phyloP scores from a whole-genome alignment of 37 sponge, comb jelly and placozoan species.

The Chondrilla cf. caribensis region DNA sequence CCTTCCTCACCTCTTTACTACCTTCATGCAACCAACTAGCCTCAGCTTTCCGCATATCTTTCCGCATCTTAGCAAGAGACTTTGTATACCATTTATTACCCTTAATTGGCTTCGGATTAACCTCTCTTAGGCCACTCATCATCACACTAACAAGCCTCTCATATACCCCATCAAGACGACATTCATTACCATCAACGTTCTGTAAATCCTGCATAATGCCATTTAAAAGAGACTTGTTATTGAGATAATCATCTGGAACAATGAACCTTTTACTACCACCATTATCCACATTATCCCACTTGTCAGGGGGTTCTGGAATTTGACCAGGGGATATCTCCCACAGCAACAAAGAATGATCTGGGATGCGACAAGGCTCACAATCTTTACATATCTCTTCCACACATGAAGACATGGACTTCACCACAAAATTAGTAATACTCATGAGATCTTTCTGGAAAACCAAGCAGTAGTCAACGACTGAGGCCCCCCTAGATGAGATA shows the following conservation, averaged over 20 bases:
- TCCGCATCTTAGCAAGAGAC: neutral
- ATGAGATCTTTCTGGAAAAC: neutral
- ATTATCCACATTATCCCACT: too few species aligned
- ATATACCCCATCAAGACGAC: neutral
- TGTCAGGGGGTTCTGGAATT: neutral
- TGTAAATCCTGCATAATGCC: neutral
- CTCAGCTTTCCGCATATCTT: neutral
- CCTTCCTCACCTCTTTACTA: neutral
- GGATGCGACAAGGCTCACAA: neutral
- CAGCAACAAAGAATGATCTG: neutral
- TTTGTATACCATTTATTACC: neutral
- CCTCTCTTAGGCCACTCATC: neutral
- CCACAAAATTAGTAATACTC: neutral
- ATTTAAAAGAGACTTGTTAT: neutral
- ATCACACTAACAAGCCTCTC: neutral
- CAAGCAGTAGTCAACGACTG: slow-evolving; percentile 6
- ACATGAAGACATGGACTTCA: neutral
- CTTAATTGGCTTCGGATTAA: neutral
- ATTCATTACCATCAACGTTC: neutral
- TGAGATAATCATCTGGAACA: neutral
- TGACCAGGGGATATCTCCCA: neutral
- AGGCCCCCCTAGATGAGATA: neutral
- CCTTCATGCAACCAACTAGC: neutral
- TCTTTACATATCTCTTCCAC: neutral
- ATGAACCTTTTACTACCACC: neutral